Base-by-base conservation (phyloP, 2,797 vertebrate genomes). In the Emys orbicularis region DNA sequence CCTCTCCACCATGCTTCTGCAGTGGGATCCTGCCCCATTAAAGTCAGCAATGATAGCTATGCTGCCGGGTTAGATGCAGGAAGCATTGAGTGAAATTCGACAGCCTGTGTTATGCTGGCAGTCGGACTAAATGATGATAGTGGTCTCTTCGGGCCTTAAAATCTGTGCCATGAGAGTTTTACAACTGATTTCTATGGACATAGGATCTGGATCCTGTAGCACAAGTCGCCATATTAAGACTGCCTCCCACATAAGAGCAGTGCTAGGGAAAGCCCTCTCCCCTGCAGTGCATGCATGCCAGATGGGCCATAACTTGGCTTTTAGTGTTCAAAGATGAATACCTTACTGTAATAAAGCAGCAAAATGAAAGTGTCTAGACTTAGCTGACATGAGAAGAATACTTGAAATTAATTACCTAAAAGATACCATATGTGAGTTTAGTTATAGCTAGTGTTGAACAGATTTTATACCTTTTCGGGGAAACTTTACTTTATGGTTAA, bases 401-500 rank as follows among this genome's bases (percentile, higher is more conserved):
- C 96, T 96, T 96, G 97, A 98, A 97, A 95, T 80, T 90, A 85
- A 96, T 96, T 95, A 96, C 92, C 94, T 95, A 94, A 94, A 96
- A 92, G 87, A 94, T 80, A 61, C 91, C 96, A 83, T 92, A 92
- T 96, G 84, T 91, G 86, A 96, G 86, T 93, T 96, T 96, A 92
- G 59, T 91, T 94, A 93, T 83, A 95, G 90, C 68, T 95, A 96
- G 76, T 86, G 90, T 96, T 95, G 95, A 97, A 94, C 87, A 82
- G 76, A 81, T 98, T 98, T 98, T 98, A 23, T 98, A 98, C 89
- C 96, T 98, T 97, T 97, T 91, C 49, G 88, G 94, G 95, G 93
- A 91, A 95, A 92, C 80, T 92, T 90, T 94, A 93, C 88, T 95
- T 96, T 92, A 79, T 83, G 93, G 87, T 92, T 95, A 91, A 97